phyloP scores from a whole-genome alignment of 2,888 invertebrate species.

The Drosophila anomalipes region DNA sequence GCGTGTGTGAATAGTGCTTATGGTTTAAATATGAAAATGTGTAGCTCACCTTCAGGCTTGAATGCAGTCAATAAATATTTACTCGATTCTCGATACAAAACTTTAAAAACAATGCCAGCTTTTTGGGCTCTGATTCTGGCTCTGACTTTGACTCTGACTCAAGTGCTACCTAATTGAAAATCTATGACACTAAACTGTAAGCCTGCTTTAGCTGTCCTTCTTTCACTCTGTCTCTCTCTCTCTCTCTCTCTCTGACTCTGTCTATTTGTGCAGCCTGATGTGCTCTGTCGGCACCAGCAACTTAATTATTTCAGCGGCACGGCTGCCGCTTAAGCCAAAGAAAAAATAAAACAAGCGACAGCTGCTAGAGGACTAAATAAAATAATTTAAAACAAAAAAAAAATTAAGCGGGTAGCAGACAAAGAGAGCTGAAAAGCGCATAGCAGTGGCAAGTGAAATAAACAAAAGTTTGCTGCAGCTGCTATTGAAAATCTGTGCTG shows the following conservation, averaged over 20 bases:
- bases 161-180: constrained; percentile 66
- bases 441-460: constrained; percentile 43
- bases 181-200: constrained; percentile 65
- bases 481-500: constrained; percentile 71
- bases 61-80: constrained; percentile 29
- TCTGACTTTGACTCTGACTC: constrained; percentile 7
- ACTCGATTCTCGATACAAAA: constrained; percentile 13
- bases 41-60: constrained; percentile 37
- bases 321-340: constrained; percentile 66
- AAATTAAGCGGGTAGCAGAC: neutral
- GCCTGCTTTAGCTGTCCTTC: constrained; percentile 38
- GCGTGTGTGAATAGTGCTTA: constrained; percentile 13
- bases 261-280: constrained; percentile 9
- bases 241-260: neutral
- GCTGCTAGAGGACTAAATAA: constrained; percentile 61
- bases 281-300: constrained; percentile 52
- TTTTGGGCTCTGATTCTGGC: constrained; percentile 12
- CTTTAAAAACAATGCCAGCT: constrained; percentile 46
- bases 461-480: constrained; percentile 62
- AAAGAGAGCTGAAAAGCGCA: constrained; percentile 29
- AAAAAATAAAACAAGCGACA: constrained; percentile 33
- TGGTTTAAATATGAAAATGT: constrained; percentile 10
- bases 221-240: too few relatives aligned
- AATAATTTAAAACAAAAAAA: constrained; percentile 9
- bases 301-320: constrained; percentile 77